Evolutionary conservation across 2,888 invertebrate genomes (phyloP).

Genomic region (Polydrusus cervinus): DNA sequence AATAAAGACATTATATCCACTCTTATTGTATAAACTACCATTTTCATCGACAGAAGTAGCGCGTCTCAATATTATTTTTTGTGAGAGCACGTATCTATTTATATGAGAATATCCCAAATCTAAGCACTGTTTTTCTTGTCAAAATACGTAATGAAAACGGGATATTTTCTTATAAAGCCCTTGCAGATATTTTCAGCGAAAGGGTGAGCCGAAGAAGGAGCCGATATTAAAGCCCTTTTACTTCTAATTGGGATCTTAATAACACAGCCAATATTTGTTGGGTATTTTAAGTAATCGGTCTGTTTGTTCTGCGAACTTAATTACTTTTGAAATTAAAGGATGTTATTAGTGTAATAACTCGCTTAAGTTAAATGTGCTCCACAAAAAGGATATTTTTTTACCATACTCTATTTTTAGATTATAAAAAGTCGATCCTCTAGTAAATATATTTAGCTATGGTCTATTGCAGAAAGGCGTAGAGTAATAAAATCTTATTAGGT

Average conservation of each 20-base stretch:
- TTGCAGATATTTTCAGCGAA: constrained; percentile 30
- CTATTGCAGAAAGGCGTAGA: too few species aligned
- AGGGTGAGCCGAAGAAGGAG: constrained; percentile 31
- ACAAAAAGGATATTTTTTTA: not conserved
- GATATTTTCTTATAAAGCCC: constrained; percentile 40
- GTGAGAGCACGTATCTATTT: too few species aligned
- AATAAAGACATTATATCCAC: too few species aligned
- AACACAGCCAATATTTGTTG: constrained; percentile 44
- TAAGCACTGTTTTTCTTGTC: constrained; percentile 30
- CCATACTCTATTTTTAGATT: not conserved
- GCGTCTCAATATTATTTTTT: too few species aligned
- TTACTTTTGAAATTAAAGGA: constrained; percentile 17
- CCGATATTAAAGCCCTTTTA: constrained; percentile 43
- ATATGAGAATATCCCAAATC: constrained; percentile 23
- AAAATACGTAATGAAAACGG: constrained; percentile 41
- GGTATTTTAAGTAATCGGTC: constrained; percentile 43
- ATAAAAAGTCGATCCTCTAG: too few species aligned
- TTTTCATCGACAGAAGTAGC: too few species aligned
- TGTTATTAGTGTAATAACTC: constrained; percentile 5
- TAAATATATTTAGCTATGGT: too few species aligned
- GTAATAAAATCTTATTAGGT: too few species aligned
- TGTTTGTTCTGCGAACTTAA: constrained; percentile 32
- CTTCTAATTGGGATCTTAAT: constrained; percentile 44
- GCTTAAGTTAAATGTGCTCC: not conserved
- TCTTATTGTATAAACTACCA: too few species aligned